Evolutionary conservation across 2,888 invertebrate genomes (phyloP), one percentile per base, ranked within the genome.

Genomic region (Polyommatus icarus): DNA sequence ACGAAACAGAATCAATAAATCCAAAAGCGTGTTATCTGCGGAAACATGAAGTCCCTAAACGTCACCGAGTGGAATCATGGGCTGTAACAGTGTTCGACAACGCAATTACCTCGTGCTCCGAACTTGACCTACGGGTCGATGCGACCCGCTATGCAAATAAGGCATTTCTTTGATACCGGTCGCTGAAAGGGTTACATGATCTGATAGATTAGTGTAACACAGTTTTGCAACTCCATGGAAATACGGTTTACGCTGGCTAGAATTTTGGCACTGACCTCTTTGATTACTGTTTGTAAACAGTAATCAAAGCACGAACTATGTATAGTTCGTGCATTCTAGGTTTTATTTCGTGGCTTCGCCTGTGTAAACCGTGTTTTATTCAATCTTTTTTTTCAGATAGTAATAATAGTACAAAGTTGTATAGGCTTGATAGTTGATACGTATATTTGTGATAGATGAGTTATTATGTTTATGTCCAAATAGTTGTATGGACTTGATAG

Each of bases 101-200:
- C 88, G 89, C 88, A 92, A 93, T 92, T 90, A 91, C 87, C 82
- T 83, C 83, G 84, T 83, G 82, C 84, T 84, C 84, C 87, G 92
- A 90, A 91, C 93, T 94, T 94, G 93, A 94, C 93, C 93, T 91
- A 90, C 88, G 88, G 90, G 90, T 89, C 91, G 90, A 88, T 89
- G 87, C 87, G 83, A 83, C 83, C 87, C 88, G 87, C 86, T 93
- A 93, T 93, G 93, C 92, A 91, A 94, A 93, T 93, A 90, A 87
- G 90, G 83, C 81, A 83, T 87, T 90, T 89, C 90, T 90, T 91
- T 87, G 86, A 85, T 76, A 79, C 78, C 78, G 79, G 79, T 79
- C 80, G 79, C 79, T 77, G 79, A 79, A 76, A 75, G 50, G 75
- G 40, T 75, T 75, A 46, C 29, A 75, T 79, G 78, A 80, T 78